Percentiles rank a stretch among this genome's conserved stretches.
Conservation (phyloP, 2,113 vertebrate genomes). For the Tringa solitaria region DNA sequence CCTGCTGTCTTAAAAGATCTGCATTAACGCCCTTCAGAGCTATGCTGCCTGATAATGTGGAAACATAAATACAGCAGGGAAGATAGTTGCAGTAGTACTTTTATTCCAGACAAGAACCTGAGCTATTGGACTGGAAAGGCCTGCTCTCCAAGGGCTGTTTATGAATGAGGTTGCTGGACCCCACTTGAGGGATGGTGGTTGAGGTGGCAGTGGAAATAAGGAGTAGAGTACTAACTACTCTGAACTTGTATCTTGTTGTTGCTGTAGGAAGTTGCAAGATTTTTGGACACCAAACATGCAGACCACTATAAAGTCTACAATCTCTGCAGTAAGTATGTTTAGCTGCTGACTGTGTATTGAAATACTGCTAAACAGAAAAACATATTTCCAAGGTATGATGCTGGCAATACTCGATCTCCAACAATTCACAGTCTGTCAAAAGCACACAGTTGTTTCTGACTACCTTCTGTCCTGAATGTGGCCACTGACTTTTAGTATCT, state of each 20-base stretch:
- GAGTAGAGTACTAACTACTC: neutral
- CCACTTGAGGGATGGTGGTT: rapidly evolving
- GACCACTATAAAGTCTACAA: constrained; percentile 94
- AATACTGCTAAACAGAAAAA: neutral
- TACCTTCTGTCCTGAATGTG: neutral
- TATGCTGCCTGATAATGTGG: neutral
- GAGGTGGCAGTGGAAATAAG: neutral
- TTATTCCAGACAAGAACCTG: neutral
- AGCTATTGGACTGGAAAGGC: neutral
- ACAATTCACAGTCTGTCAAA: neutral
- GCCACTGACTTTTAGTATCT: neutral
- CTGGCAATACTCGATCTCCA: neutral
- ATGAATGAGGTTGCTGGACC: neutral
- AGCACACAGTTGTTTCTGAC: neutral
- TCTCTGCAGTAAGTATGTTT: constrained; percentile 89
- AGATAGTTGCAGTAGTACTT: neutral
- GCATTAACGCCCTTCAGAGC: neutral
- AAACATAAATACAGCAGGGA: neutral
- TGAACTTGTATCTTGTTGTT: neutral
- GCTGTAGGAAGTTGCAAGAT: constrained; percentile 88
- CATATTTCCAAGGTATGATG: neutral
- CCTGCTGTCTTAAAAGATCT: neutral
- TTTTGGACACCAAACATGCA: constrained; percentile 90
- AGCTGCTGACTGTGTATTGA: neutral
- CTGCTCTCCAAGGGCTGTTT: neutral